These are phyloP conservation scores for Archips xylosteana DNA, from an alignment of 2,888 invertebrate genomes.

Conservation along the genomic window DNA sequence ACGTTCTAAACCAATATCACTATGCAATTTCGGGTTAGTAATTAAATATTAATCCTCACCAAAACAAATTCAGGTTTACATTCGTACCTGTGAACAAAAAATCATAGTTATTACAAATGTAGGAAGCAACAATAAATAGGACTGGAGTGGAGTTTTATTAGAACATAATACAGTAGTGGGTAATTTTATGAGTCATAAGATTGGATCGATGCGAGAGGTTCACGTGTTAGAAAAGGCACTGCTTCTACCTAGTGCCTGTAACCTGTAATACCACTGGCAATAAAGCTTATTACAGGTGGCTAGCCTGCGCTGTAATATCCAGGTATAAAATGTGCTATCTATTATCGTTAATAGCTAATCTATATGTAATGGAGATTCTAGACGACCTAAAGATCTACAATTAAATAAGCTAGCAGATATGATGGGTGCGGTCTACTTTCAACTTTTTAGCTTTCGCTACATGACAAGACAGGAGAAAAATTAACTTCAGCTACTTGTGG, in stretches of 20 bases:
- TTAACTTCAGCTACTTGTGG: not conserved
- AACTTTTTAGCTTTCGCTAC: slow-evolving; percentile 27
- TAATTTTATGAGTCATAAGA: slow-evolving; percentile 53
- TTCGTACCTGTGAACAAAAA: slow-evolving; percentile 42
- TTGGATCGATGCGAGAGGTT: slow-evolving; percentile 45
- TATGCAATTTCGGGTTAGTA: slow-evolving; percentile 19
- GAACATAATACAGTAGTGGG: slow-evolving; percentile 41
- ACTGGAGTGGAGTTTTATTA: slow-evolving; percentile 26
- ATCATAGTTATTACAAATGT: slow-evolving; percentile 31
- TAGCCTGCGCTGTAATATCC: slow-evolving; percentile 5
- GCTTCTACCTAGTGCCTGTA: slow-evolving; percentile 6
- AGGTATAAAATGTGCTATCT: slow-evolving; percentile 23
- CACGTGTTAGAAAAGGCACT: slow-evolving; percentile 11
- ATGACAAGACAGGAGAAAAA: slow-evolving; percentile 2
- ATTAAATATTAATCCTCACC: slow-evolving; percentile 26
- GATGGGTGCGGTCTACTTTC: slow-evolving; percentile 9
- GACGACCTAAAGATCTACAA: slow-evolving; percentile 14
- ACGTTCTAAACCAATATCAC: not conserved
- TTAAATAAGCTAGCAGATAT: slow-evolving; percentile 6
- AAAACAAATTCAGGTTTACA: slow-evolving; percentile 28
- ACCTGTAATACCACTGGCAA: slow-evolving; percentile 22
- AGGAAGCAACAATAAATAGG: slow-evolving; percentile 19
- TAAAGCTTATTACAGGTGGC: slow-evolving; percentile 29
- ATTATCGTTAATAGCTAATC: slow-evolving; percentile 23
- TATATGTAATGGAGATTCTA: slow-evolving; percentile 2